These are phyloP conservation scores for Pongo abelii DNA, from an alignment of 2,113 vertebrate species.

Conservation along the genomic window DNA sequence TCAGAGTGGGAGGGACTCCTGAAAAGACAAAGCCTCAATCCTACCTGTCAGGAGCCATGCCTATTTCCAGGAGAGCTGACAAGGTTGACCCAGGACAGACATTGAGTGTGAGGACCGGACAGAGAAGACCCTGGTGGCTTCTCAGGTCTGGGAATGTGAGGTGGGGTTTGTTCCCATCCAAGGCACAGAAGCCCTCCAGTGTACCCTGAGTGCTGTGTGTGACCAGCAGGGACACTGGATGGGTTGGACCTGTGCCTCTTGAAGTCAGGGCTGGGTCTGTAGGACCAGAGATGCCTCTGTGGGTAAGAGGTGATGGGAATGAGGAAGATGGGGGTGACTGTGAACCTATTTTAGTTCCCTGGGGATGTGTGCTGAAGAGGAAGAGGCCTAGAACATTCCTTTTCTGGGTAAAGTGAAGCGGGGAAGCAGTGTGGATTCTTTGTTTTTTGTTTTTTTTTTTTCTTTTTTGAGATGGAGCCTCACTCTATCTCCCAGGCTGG, in stretches of 20 bases:
- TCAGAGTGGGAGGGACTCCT: background rate
- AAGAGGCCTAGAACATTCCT: too few species aligned
- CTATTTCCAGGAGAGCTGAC: background rate
- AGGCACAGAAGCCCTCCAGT: too few species aligned
- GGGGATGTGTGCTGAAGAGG: too few species aligned
- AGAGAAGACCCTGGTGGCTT: background rate
- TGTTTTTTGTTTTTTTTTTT: too few species aligned
- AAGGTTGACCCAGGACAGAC: background rate
- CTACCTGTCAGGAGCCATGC: background rate
- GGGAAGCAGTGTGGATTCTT: too few species aligned
- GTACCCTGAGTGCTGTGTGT: background rate
- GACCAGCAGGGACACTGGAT: background rate
- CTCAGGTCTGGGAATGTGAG: background rate
- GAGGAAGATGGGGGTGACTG: background rate
- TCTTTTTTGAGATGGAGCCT: too few species aligned
- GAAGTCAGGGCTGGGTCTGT: background rate
- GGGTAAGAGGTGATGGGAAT: background rate
- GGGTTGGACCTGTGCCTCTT: background rate
- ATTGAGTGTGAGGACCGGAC: background rate
- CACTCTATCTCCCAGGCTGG: too few species aligned
- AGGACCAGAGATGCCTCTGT: background rate
- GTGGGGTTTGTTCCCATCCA: background rate
- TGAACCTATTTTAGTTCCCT: too few species aligned
- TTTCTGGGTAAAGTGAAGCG: too few species aligned
- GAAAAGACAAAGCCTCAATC: background rate